A percentile compares a stretch with the other conserved stretches of the same genome.
Conservation (phyloP, 2,888 invertebrate genomes). For the Tricholauxania praeusta region DNA sequence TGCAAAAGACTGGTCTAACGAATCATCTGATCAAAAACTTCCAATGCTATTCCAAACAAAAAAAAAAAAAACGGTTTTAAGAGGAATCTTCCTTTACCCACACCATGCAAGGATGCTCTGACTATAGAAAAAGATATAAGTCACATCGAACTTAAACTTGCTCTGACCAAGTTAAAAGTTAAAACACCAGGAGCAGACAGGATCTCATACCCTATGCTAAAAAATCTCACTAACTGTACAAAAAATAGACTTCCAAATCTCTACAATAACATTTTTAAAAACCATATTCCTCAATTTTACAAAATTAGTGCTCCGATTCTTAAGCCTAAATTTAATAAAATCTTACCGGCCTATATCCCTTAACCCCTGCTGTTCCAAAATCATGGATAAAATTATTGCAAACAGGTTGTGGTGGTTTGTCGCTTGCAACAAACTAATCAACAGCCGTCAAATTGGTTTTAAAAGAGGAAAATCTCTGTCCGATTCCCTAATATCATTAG, state of each 20-base stretch:
- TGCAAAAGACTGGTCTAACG: no score
- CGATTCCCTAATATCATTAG: slow-evolving; percentile 38
- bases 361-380: slow-evolving; percentile 42
- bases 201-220: slow-evolving; percentile 36
- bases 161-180: not conserved
- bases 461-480: slow-evolving; percentile 20
- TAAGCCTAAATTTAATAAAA: slow-evolving; percentile 34
- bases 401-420: slow-evolving; percentile 42
- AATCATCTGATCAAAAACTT: no score
- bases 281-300: slow-evolving; percentile 42
- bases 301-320: slow-evolving; percentile 39
- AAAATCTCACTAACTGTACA: slow-evolving; percentile 25
- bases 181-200: slow-evolving; percentile 34
- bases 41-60: not conserved
- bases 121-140: not conserved
- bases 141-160: not conserved
- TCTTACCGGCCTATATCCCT: slow-evolving; percentile 46
- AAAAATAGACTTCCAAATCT: slow-evolving; percentile 35
- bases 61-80: not conserved
- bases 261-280: slow-evolving; percentile 38
- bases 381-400: slow-evolving; percentile 40
- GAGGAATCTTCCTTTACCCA: no score
- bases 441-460: slow-evolving; percentile 38
- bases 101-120: not conserved
- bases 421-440: slow-evolving; percentile 34